A percentile compares a stretch with the other conserved stretches of the same genome.
Conservation (phyloP, 2,113 vertebrate species). For the Columba janthina region DNA sequence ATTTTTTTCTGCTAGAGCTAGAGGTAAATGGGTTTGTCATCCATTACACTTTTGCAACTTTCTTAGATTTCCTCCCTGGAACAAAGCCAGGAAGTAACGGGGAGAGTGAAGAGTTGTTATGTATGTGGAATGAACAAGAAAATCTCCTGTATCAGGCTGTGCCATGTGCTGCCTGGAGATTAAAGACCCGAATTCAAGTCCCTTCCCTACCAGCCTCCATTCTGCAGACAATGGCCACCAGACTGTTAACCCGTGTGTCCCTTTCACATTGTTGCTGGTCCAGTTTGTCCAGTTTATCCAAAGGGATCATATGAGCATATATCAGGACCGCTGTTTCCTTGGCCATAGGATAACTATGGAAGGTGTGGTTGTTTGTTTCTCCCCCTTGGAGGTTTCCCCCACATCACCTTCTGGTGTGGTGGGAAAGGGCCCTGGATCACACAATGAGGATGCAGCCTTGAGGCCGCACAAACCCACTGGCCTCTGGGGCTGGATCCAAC, state of each 20-base stretch:
- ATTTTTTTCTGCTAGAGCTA: conserved; percentile 24
- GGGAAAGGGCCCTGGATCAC: neutral
- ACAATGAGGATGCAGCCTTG: accelerated
- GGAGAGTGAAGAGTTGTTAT: neutral
- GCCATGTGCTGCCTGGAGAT: neutral
- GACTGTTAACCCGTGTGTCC: neutral
- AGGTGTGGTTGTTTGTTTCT: neutral
- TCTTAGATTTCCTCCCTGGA: conserved; percentile 49
- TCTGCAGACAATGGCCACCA: neutral
- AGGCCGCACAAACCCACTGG: neutral
- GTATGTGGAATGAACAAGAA: conserved; percentile 16
- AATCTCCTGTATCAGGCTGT: neutral
- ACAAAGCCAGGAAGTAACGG: neutral
- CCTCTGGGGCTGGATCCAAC: neutral
- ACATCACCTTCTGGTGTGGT: neutral
- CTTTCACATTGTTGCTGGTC: neutral
- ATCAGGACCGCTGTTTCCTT: neutral
- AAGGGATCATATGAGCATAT: accelerated
- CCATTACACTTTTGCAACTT: conserved; percentile 33
- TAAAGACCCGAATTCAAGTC: neutral
- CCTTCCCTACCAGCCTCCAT: neutral
- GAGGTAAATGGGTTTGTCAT: conserved; percentile 46
- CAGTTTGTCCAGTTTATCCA: neutral
- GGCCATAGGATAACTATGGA: neutral
- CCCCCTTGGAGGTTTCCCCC: neutral